Evolutionary conservation across 2,888 invertebrate genomes (phyloP).

Genomic region (Trichopria drosophilae): DNA sequence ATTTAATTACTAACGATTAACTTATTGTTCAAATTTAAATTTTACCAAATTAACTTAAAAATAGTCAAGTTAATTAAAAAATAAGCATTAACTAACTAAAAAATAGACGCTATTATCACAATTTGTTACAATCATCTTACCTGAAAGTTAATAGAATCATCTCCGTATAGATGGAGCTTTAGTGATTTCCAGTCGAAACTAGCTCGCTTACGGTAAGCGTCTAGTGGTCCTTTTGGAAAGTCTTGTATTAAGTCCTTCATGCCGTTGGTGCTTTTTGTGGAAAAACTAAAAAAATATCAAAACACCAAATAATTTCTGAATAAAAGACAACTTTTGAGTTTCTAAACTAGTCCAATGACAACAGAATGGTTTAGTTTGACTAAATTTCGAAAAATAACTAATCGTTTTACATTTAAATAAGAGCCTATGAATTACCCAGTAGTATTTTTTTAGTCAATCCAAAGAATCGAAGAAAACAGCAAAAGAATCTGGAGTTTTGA

Average conservation of each 20-base stretch:
- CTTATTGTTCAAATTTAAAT: too few relatives aligned
- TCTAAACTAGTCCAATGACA: not conserved
- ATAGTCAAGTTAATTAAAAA: too few relatives aligned
- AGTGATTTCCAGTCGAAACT: constrained; percentile 87
- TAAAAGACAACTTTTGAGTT: not conserved
- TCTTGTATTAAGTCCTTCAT: constrained; percentile 66
- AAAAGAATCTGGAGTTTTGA: too few relatives aligned
- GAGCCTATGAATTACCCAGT: too few relatives aligned
- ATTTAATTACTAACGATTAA: too few relatives aligned
- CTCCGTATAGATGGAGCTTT: constrained; percentile 78
- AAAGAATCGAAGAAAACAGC: too few relatives aligned
- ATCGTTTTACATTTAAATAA: not conserved
- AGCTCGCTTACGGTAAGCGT: constrained; percentile 75
- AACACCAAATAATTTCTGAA: constrained; percentile 1
- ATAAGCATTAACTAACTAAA: too few relatives aligned
- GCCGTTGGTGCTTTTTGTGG: constrained; percentile 19
- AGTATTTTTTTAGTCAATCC: too few relatives aligned
- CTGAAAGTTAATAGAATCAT: constrained; percentile 75
- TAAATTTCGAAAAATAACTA: not conserved
- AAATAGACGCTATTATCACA: too few relatives aligned
- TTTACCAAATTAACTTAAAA: too few relatives aligned
- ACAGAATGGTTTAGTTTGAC: not conserved
- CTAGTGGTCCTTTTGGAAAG: constrained; percentile 75
- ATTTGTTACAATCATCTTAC: too few relatives aligned
- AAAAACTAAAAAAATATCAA: constrained; percentile 16